These are phyloP conservation scores for Eupristina koningsbergeri DNA, from an alignment of 1,140 invertebrate species.

Conservation along the genomic window DNA sequence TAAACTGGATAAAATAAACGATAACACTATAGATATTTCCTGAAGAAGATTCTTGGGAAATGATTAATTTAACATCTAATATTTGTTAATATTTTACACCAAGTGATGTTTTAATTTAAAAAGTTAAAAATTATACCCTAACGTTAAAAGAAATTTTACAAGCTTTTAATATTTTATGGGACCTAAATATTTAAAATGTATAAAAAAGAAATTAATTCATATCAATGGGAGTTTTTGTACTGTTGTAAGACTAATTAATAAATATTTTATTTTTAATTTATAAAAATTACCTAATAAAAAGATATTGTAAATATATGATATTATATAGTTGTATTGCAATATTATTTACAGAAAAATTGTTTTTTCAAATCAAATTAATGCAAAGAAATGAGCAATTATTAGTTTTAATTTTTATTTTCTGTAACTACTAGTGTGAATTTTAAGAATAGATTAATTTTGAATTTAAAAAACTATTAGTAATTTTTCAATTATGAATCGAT, in stretches of 20 bases:
- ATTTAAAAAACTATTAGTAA: too few species aligned
- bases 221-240: background rate
- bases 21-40: background rate
- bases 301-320: too few species aligned
- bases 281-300: too few species aligned
- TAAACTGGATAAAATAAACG: background rate
- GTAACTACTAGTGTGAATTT: too few species aligned
- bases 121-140: background rate
- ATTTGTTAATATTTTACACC: background rate
- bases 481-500: too few species aligned
- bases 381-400: too few species aligned
- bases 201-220: background rate
- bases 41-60: background rate
- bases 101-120: background rate
- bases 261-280: too few species aligned
- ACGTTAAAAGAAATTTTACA: background rate
- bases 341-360: too few species aligned
- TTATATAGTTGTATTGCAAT: too few species aligned
- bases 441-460: too few species aligned
- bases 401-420: too few species aligned
- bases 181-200: background rate
- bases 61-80: background rate
- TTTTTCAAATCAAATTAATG: too few species aligned
- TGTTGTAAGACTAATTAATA: background rate
- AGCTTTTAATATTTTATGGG: background rate